These are phyloP conservation scores for Acanthis flammea DNA, from an alignment of 2,797 vertebrate genomes.

Conservation along the genomic window DNA sequence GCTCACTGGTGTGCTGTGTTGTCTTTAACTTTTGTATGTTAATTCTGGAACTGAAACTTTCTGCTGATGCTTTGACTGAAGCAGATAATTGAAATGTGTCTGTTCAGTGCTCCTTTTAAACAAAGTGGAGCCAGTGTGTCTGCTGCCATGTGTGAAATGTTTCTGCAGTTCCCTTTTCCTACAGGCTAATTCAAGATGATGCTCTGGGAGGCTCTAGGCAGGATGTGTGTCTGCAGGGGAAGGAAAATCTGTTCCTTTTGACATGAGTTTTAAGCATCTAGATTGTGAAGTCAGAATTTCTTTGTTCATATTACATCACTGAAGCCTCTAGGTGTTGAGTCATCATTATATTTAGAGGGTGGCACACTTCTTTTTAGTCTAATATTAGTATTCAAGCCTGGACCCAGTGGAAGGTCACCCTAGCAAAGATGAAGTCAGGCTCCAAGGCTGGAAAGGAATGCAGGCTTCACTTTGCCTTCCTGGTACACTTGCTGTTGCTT, in stretches of 20 bases:
- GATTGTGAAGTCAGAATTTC: constrained; percentile 58
- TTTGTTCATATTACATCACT: constrained; percentile 73
- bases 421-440: constrained; percentile 68
- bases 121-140: not conserved
- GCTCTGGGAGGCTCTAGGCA: not conserved
- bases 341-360: constrained; percentile 77
- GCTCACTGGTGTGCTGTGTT: not conserved
- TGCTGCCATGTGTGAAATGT: not conserved
- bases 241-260: constrained; percentile 42
- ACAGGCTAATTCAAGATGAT: not conserved
- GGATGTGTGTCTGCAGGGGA: constrained; percentile 11
- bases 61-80: not conserved
- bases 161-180: not conserved
- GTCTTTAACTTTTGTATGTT: constrained; percentile 3
- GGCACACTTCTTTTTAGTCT: constrained; percentile 72
- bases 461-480: constrained; percentile 44
- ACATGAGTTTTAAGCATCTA: constrained; percentile 42
- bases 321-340: constrained; percentile 78
- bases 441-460: constrained; percentile 64
- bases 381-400: constrained; percentile 76
- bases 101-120: not conserved
- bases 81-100: not conserved
- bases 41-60: not conserved
- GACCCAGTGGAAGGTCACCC: constrained; percentile 74
- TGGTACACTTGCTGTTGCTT: constrained; percentile 28